Evolutionary conservation across 2,888 invertebrate species (phyloP), one percentile per base, ranked within the genome.

Genomic region (Tipula unca): DNA sequence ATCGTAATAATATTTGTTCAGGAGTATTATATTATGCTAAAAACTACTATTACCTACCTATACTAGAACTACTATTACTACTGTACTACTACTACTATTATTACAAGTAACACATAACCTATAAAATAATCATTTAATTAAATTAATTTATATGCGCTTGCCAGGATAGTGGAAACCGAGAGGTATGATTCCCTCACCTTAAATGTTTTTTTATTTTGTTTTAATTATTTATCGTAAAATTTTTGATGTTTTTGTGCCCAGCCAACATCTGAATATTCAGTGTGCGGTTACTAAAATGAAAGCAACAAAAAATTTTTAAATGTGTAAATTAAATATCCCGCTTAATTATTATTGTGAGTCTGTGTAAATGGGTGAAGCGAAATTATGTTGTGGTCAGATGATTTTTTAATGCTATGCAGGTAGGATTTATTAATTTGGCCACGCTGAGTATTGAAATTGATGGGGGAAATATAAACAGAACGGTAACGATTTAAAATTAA

Each of bases 161-260:
- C 93, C 93, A 94, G 94, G 94, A 93, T 92, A 93, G 93, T 93
- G 94, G 94, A 91, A 93, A 93, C 92, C 93, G 93, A 90, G 94
- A 94, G 94, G 94, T 94, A 94, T 93, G 91, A 90, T 90, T 89
- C 86, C 87, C 90, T 89, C 90, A 87, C 88, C 29, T 29, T 82
- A 82, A 82, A 82, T 82, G 82, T 82, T 25, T 82, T 29, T 83
- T 32, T 48, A 48, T 48, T 48, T 48, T 48, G 69, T 69, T 25
- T 48, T 69, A 69, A 69, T 17, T 48, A 17, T 17, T 48, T 6
- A 32, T 17, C 48, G 48, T 48, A 69, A 83, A 83, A 83, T 83
- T 83, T n/a, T 83, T 83, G 17, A 32, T 83, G 83, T 17, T 83
- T 82, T 83, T 32, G 25, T 69, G 69, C 25, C 10, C 25, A 48